Evolutionary conservation across 2,888 invertebrate species (phyloP).

Genomic region (Globia sparganii): DNA sequence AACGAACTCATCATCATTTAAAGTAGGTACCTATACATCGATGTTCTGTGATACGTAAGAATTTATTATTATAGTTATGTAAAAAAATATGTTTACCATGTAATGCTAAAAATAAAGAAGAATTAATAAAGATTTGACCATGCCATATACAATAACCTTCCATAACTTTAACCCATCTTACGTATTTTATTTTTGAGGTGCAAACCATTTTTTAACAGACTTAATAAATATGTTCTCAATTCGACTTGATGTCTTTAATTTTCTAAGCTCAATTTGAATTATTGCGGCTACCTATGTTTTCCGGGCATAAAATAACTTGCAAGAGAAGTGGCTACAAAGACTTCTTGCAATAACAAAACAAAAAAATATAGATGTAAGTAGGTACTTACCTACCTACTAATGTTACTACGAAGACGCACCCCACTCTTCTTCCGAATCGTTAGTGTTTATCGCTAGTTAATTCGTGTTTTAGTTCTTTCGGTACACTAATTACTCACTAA

Average conservation of each 20-base stretch:
- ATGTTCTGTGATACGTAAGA: conserved; percentile 47
- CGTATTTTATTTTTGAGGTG: neutral
- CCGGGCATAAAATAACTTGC: neutral
- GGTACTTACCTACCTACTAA: too few relatives aligned
- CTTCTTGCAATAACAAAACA: neutral
- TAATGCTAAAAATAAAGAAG: neutral
- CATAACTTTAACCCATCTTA: neutral
- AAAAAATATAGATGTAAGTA: neutral
- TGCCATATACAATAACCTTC: neutral
- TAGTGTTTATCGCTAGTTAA: too few relatives aligned
- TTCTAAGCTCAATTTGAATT: neutral
- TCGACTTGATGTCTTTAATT: neutral
- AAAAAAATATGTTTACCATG: conserved; percentile 1
- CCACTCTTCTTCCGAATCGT: too few relatives aligned
- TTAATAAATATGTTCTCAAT: too few relatives aligned
- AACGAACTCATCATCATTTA: conserved; percentile 9
- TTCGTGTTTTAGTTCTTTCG: too few relatives aligned
- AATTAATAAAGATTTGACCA: neutral
- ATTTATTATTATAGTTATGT: conserved; percentile 6
- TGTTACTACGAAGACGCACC: too few relatives aligned
- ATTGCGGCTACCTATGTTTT: neutral
- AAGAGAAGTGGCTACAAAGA: neutral
- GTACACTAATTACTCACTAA: too few relatives aligned
- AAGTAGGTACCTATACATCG: conserved; percentile 3
- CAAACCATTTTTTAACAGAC: neutral